Percentiles rank a stretch among this genome's conserved stretches.
phyloP scores from a whole-genome alignment of 2,797 vertebrate genomes.

The Anguilla anguilla region DNA sequence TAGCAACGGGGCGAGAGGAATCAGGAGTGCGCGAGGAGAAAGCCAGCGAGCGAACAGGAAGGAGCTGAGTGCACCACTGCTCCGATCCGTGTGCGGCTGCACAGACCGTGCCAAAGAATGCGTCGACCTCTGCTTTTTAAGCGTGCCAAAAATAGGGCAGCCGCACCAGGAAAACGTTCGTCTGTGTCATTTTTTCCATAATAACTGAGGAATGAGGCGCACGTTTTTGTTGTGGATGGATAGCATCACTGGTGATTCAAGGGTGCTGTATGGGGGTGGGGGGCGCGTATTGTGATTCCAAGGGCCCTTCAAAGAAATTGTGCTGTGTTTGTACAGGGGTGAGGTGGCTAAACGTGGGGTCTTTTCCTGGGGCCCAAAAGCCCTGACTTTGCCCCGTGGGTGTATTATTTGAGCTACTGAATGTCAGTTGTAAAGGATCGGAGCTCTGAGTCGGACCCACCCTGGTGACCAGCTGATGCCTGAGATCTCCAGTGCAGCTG shows the following conservation, averaged over 20 bases:
- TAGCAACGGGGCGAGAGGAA: constrained; percentile 16
- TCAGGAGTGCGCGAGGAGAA: neutral
- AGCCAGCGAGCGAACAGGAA: neutral
- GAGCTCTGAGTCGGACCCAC: constrained; percentile 30
- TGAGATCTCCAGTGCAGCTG: constrained; percentile 9
- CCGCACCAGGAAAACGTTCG: neutral
- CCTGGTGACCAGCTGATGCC: constrained; percentile 10
- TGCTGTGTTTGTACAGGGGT: too few species aligned
- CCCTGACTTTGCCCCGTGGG: too few species aligned
- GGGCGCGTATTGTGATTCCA: too few species aligned
- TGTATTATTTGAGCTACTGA: too few species aligned
- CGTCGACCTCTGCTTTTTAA: neutral
- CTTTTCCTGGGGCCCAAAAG: too few species aligned
- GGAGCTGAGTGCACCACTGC: neutral
- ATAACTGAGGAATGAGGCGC: neutral
- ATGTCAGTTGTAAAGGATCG: neutral
- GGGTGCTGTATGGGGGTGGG: neutral
- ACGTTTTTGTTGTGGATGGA: neutral
- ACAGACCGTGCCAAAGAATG: neutral
- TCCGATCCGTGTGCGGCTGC: neutral
- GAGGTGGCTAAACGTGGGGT: too few species aligned
- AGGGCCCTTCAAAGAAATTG: too few species aligned
- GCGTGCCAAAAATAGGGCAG: neutral
- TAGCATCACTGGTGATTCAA: neutral
- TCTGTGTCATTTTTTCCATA: neutral